Percentiles rank a stretch among this genome's conserved stretches.
phyloP scores from a whole-genome alignment of 2,797 vertebrate species.

The Paedocypris micromegethes region DNA sequence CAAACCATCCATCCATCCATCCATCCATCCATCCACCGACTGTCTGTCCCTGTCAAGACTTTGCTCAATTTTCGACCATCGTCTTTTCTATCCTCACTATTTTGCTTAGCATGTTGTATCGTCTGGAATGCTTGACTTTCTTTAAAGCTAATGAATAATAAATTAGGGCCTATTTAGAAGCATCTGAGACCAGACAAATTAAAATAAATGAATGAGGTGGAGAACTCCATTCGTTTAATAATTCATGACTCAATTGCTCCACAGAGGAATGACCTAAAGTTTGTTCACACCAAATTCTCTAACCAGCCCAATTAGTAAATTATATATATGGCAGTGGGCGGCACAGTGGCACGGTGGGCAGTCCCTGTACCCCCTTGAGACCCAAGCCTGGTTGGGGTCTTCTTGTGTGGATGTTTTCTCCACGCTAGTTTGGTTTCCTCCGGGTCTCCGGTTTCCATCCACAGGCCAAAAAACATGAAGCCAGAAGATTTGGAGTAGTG shows the following conservation, averaged over 20 bases:
- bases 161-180: constrained; percentile 48
- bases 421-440: too few relatives aligned
- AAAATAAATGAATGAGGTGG: constrained; percentile 52
- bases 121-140: constrained; percentile 32
- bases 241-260: constrained; percentile 22
- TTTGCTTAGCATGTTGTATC: background rate
- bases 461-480: too few relatives aligned
- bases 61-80: too few relatives aligned
- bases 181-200: constrained; percentile 52
- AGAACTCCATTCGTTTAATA: constrained; percentile 32
- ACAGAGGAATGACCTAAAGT: constrained; percentile 18
- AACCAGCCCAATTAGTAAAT: constrained; percentile 27
- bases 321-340: too few relatives aligned
- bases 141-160: constrained; percentile 50
- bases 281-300: constrained; percentile 21
- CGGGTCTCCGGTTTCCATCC: too few relatives aligned
- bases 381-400: too few relatives aligned
- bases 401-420: too few relatives aligned
- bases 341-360: too few relatives aligned
- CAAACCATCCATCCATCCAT: background rate
- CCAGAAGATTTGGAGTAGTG: too few relatives aligned
- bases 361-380: too few relatives aligned
- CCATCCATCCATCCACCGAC: background rate
- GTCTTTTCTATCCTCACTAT: too few relatives aligned
- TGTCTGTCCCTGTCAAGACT: too few relatives aligned